Conservation (phyloP, 2,113 vertebrate species). For the Ahaetulla prasina region DNA sequence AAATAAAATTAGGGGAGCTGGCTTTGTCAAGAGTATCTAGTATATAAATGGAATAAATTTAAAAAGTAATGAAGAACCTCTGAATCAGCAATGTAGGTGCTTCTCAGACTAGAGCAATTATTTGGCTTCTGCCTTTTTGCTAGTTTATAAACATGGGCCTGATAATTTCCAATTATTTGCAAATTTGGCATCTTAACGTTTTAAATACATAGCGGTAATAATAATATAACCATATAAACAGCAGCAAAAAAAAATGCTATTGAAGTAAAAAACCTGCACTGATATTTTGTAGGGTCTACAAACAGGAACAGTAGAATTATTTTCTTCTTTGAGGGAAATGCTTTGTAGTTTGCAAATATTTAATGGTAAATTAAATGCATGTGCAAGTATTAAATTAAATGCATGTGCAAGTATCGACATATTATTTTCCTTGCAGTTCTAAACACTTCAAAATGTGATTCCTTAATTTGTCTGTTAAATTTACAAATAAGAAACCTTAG, state of each 20-base stretch:
- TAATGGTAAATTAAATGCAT: conserved; percentile 44
- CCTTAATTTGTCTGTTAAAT: background rate
- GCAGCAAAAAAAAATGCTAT: background rate
- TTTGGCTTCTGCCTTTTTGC: conserved; percentile 26
- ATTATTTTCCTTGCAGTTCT: conserved; percentile 12
- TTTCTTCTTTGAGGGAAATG: conserved; percentile 15
- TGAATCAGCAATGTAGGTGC: background rate
- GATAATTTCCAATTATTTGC: conserved; percentile 46
- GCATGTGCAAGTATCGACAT: background rate
- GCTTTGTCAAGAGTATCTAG: background rate
- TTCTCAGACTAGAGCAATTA: conserved; percentile 46
- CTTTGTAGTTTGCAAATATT: conserved; percentile 25
- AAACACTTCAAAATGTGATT: conserved; percentile 10
- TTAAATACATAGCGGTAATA: conserved; percentile 49
- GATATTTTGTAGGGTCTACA: conserved; percentile 26
- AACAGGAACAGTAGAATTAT: conserved; percentile 37
- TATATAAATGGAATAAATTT: background rate
- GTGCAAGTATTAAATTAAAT: conserved; percentile 36
- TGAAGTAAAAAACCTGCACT: conserved; percentile 42
- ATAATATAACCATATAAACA: conserved; percentile 16
- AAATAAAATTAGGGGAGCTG: background rate
- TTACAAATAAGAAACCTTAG: conserved; percentile 1
- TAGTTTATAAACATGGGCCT: conserved; percentile 43
- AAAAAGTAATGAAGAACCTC: background rate
- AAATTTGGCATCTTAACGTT: conserved; percentile 58